A percentile compares a stretch with the other conserved stretches of the same genome.
phyloP scores from a whole-genome alignment of 2,888 invertebrate species.

The Melikaiella ostensackeni region DNA sequence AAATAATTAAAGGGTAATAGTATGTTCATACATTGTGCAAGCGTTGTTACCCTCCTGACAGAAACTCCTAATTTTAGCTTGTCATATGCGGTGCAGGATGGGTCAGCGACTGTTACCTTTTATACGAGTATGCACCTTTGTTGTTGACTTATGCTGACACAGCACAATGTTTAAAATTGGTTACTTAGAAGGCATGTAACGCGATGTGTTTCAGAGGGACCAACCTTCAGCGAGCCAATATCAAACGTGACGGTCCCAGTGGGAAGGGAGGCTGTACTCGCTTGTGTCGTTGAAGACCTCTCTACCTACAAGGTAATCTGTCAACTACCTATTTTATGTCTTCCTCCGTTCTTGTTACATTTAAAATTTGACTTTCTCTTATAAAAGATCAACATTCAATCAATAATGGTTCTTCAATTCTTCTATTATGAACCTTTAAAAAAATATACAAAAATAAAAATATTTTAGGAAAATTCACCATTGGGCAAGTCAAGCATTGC shows the following conservation, averaged over 20 bases:
- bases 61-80: background rate
- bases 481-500: too few relatives aligned
- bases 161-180: constrained; percentile 43
- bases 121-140: background rate
- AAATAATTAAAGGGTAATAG: too few relatives aligned
- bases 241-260: constrained; percentile 91
- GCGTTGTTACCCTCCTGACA: background rate
- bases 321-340: constrained; percentile 47
- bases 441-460: background rate
- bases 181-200: constrained; percentile 56
- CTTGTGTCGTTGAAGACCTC: constrained; percentile 91
- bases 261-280: constrained; percentile 89
- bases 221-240: constrained; percentile 89
- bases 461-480: background rate
- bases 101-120: constrained; percentile 29
- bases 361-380: background rate
- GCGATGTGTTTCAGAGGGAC: constrained; percentile 83
- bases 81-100: background rate
- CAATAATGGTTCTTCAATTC: background rate
- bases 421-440: too few relatives aligned
- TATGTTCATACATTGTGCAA: background rate
- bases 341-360: background rate
- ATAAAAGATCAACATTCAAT: background rate
- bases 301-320: constrained; percentile 87
- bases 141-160: constrained; percentile 4